Conservation (phyloP, 2,113 vertebrate species). For the Lipophrys pholis region DNA sequence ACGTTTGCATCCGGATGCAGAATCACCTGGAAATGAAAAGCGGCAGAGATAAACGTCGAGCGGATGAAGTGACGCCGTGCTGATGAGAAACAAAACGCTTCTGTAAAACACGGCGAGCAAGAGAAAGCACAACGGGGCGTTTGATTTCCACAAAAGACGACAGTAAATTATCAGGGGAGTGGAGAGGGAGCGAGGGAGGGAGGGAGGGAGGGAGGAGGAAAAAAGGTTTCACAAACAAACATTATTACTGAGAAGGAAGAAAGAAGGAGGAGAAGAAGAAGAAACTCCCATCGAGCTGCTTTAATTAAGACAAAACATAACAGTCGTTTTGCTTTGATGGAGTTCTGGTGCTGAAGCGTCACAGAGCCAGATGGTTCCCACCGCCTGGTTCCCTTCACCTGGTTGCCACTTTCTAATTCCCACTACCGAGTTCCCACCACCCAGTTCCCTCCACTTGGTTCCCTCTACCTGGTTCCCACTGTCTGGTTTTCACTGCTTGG, state of each 20-base stretch:
- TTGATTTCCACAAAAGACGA: constrained; percentile 71
- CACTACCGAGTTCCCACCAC: too few relatives aligned
- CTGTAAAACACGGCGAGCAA: constrained; percentile 38
- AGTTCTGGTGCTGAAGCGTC: constrained; percentile 63
- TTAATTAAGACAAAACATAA: constrained; percentile 84
- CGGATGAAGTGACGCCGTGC: constrained; percentile 16
- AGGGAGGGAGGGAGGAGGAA: constrained; percentile 40
- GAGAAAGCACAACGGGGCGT: constrained; percentile 47
- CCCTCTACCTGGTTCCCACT: too few relatives aligned
- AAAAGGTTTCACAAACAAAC: constrained; percentile 69
- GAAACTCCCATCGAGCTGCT: constrained; percentile 48
- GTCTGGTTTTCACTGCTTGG: too few relatives aligned
- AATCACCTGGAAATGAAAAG: constrained; percentile 38
- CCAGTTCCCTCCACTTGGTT: too few relatives aligned
- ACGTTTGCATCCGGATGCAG: constrained; percentile 5
- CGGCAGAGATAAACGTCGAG: constrained; percentile 4
- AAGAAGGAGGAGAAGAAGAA: constrained; percentile 1
- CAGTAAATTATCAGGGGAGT: constrained; percentile 71
- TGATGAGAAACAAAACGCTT: constrained; percentile 50
- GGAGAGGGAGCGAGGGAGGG: not conserved
- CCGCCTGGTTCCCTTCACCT: not conserved
- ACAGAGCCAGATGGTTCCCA: too few relatives aligned
- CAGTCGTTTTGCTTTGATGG: constrained; percentile 81
- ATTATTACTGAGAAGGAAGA: constrained; percentile 30
- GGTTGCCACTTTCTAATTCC: too few relatives aligned